Percentiles rank a stretch among this genome's conserved stretches.
phyloP scores from a whole-genome alignment of 1,140 invertebrate species.

The Solen grandis region DNA sequence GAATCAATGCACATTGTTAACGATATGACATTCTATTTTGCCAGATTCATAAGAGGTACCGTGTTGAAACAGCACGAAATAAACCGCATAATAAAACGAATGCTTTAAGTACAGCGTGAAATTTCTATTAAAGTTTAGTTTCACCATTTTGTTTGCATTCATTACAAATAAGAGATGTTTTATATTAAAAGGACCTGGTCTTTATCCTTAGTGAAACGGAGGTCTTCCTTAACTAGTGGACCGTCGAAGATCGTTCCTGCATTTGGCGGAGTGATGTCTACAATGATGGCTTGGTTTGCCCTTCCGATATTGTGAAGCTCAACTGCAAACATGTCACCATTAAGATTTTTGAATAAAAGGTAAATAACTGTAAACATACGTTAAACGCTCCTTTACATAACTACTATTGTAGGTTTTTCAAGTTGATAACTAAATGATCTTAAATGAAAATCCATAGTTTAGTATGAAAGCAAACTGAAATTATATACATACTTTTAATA shows the following conservation, averaged over 20 bases:
- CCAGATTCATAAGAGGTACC: too few relatives aligned
- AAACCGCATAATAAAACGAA: neutral
- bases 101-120: neutral
- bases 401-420: too few relatives aligned
- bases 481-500: too few relatives aligned
- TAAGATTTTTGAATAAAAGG: too few relatives aligned
- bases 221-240: neutral
- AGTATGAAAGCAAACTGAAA: too few relatives aligned
- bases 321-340: slow-evolving; percentile 31
- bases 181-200: slow-evolving; percentile 7
- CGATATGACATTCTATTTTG: too few relatives aligned
- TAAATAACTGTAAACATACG: too few relatives aligned
- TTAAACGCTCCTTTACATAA: too few relatives aligned
- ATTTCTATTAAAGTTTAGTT: neutral
- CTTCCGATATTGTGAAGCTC: slow-evolving; percentile 23
- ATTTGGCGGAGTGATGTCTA: slow-evolving; percentile 31
- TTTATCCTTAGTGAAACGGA: slow-evolving; percentile 34
- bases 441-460: too few relatives aligned
- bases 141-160: neutral
- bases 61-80: too few relatives aligned
- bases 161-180: neutral
- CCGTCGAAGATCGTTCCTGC: slow-evolving; percentile 40
- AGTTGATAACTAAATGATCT: too few relatives aligned
- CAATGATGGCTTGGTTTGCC: slow-evolving; percentile 47
- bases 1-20: too few relatives aligned